Conservation (phyloP, 2,113 vertebrate species). For the Caranx melampygus region DNA sequence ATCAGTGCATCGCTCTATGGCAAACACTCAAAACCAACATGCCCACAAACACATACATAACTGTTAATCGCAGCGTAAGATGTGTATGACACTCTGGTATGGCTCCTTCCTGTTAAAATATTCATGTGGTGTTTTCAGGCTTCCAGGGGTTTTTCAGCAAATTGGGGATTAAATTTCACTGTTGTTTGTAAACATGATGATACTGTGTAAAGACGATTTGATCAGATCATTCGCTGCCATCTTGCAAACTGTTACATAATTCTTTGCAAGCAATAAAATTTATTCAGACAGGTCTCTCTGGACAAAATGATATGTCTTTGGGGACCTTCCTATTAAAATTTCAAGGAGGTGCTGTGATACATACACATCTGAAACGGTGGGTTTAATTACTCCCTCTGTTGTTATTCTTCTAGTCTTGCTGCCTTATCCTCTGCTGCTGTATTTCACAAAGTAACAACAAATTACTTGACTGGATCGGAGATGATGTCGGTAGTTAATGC, state of each 20-base stretch:
- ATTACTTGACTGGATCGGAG: too few species aligned
- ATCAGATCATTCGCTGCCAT: background rate
- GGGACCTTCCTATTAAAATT: background rate
- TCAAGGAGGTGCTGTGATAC: background rate
- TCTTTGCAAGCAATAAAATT: background rate
- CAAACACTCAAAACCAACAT: background rate
- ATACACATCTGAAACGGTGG: background rate
- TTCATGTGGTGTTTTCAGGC: constrained; percentile 14
- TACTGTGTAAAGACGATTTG: background rate
- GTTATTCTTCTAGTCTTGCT: too few species aligned
- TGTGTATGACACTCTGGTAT: background rate
- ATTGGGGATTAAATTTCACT: background rate
- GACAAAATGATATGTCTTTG: background rate
- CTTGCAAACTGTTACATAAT: background rate
- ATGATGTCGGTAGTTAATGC: too few species aligned
- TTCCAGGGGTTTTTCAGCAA: background rate
- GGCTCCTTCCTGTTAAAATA: background rate
- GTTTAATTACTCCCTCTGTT: background rate
- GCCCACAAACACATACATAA: constrained; percentile 7
- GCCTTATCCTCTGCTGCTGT: too few species aligned
- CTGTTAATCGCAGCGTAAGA: background rate
- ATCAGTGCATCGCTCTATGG: background rate
- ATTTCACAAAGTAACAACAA: too few species aligned
- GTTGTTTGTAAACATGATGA: background rate
- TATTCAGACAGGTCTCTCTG: background rate